A percentile compares a stretch with the other conserved stretches of the same genome.
These are phyloP conservation scores for Arctia plantaginis DNA, from an alignment of 2,888 invertebrate genomes.

Conservation along the genomic window DNA sequence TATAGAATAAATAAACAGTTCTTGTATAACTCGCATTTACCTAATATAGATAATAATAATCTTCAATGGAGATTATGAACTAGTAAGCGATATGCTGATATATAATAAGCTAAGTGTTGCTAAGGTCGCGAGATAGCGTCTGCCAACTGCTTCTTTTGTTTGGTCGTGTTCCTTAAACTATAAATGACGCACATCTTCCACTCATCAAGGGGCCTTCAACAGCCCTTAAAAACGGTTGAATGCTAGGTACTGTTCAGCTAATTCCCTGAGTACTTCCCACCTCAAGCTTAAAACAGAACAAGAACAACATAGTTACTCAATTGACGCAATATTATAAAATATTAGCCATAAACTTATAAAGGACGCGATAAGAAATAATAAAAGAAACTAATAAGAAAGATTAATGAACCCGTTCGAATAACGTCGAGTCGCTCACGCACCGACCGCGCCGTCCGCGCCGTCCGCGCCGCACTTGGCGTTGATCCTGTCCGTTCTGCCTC, in stretches of 20 bases:
- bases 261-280: not conserved
- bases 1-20: not conserved
- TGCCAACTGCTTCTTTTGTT: not conserved
- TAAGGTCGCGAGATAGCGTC: constrained; percentile 1
- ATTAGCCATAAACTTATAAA: not conserved
- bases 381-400: not conserved
- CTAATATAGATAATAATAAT: not conserved
- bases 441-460: not conserved
- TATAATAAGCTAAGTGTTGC: not conserved
- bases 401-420: not conserved
- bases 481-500: constrained; percentile 36
- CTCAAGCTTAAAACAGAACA: not conserved
- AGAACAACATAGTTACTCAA: not conserved
- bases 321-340: not conserved
- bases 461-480: constrained; percentile 3
- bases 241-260: not conserved
- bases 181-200: not conserved
- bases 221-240: not conserved
- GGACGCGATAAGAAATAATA: not conserved
- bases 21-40: not conserved
- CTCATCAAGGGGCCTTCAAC: not conserved
- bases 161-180: not conserved
- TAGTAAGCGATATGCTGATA: not conserved
- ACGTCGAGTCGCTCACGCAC: not conserved
- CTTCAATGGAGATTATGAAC: not conserved